A percentile compares a stretch with the other conserved stretches of the same genome.
These are phyloP conservation scores for Enteromius anoplus DNA, from an alignment of 2,797 vertebrate genomes.

Conservation along the genomic window DNA sequence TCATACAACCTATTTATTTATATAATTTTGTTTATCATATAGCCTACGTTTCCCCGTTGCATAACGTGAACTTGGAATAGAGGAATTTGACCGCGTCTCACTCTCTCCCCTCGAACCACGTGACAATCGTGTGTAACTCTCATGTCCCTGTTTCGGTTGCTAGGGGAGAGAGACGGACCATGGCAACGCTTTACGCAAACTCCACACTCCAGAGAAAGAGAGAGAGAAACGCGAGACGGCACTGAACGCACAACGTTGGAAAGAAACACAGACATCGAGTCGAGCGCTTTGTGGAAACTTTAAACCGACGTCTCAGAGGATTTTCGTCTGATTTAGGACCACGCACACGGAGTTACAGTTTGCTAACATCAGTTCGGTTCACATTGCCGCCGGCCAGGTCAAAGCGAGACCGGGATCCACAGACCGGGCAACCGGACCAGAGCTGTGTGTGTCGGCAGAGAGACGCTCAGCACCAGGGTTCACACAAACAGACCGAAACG, in stretches of 20 bases:
- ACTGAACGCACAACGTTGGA: conserved; percentile 15
- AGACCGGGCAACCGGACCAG: conserved; percentile 40
- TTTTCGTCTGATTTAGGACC: conserved; percentile 2
- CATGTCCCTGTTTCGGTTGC: conserved; percentile 70
- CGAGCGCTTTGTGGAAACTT: conserved; percentile 30
- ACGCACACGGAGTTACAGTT: conserved; percentile 13
- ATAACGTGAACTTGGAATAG: conserved; percentile 24
- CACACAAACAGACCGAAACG: conserved; percentile 14
- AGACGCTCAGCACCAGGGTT: neutral
- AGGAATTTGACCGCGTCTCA: conserved; percentile 5
- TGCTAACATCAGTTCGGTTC: conserved; percentile 56
- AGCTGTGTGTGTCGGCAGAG: conserved; percentile 25
- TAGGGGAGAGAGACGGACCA: conserved; percentile 59
- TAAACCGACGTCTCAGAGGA: neutral
- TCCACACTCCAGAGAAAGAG: conserved; percentile 53
- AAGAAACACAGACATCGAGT: neutral
- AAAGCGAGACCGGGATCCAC: conserved; percentile 50
- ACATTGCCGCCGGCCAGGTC: conserved; percentile 69
- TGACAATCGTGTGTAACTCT: conserved; percentile 63
- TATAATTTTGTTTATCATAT: neutral
- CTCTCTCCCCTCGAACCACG: conserved; percentile 65
- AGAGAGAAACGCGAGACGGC: conserved; percentile 52
- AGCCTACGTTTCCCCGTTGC: neutral
- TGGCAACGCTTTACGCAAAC: conserved; percentile 66
- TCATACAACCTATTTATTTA: neutral